Percentiles rank a stretch among this genome's conserved stretches.
These are phyloP conservation scores for crab-eating macaque (Macaca fascicularis) DNA, from an alignment of 2,113 vertebrate genomes.

Conservation along the genomic window DNA sequence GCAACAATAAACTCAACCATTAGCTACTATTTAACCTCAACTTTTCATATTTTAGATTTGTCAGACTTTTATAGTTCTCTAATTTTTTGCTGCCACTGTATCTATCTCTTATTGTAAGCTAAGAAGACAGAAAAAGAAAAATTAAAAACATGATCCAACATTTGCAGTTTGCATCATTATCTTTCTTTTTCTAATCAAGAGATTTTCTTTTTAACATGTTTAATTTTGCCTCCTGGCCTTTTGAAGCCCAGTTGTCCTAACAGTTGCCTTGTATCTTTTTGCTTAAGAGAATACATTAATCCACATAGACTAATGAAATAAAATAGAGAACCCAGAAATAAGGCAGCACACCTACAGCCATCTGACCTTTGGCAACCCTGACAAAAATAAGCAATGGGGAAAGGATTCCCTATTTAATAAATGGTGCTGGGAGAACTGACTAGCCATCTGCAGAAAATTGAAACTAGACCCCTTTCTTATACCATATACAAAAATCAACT, in stretches of 20 bases:
- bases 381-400: too few species aligned
- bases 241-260: slow-evolving; percentile 29
- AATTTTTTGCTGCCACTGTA: not conserved
- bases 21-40: not conserved
- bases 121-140: not conserved
- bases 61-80: not conserved
- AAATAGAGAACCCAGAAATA: too few species aligned
- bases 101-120: not conserved
- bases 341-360: too few species aligned
- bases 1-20: not conserved
- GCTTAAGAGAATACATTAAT: not conserved
- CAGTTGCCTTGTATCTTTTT: slow-evolving; percentile 29
- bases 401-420: too few species aligned
- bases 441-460: too few species aligned
- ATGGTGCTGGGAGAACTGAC: too few species aligned
- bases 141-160: not conserved
- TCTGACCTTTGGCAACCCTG: too few species aligned
- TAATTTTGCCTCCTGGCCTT: slow-evolving; percentile 32
- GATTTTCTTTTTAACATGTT: slow-evolving; percentile 31
- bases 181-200: slow-evolving; percentile 17
- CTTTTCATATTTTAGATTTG: not conserved
- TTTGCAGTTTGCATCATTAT: not conserved
- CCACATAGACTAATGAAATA: not conserved
- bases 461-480: too few species aligned
- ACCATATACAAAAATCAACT: too few species aligned